A percentile compares a stretch with the other conserved stretches of the same genome.
Evolutionary conservation across 2,113 vertebrate genomes (phyloP).

Genomic region (Aptenodytes patagonicus): DNA sequence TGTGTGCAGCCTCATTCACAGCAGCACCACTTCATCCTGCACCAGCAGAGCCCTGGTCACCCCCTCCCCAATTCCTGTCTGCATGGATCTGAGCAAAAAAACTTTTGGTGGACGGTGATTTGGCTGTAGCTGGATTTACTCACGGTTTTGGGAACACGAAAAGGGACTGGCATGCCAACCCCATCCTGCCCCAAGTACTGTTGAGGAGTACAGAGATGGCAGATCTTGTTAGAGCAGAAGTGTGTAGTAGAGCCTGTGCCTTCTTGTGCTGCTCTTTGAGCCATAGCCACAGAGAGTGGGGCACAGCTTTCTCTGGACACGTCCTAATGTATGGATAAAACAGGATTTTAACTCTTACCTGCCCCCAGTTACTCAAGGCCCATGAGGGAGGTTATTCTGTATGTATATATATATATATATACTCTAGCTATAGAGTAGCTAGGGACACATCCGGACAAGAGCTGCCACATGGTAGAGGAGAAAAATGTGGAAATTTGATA

Average conservation of each 20-base stretch:
- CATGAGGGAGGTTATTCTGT: neutral
- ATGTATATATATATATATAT: no score
- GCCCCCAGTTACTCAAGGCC: neutral
- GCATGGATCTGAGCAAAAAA: neutral
- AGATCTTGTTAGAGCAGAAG: neutral
- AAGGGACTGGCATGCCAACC: neutral
- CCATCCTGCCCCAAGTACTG: rapidly evolving
- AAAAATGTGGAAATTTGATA: neutral
- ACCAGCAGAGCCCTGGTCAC: neutral
- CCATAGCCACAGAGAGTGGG: neutral
- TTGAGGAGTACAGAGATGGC: neutral
- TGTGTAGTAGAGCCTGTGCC: neutral
- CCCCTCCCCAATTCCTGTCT: neutral
- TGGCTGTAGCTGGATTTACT: neutral
- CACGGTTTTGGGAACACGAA: neutral
- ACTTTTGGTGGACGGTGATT: neutral
- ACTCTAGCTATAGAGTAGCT: neutral
- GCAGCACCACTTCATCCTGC: neutral
- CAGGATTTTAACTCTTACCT: neutral
- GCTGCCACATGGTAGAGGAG: neutral
- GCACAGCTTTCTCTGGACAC: neutral
- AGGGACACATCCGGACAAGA: neutral
- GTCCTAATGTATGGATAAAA: neutral
- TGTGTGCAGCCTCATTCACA: no score
- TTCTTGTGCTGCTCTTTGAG: neutral